A percentile compares a stretch with the other conserved stretches of the same genome.
These are phyloP conservation scores for Charadrius vociferus DNA, from an alignment of 2,113 vertebrate species.

Conservation along the genomic window DNA sequence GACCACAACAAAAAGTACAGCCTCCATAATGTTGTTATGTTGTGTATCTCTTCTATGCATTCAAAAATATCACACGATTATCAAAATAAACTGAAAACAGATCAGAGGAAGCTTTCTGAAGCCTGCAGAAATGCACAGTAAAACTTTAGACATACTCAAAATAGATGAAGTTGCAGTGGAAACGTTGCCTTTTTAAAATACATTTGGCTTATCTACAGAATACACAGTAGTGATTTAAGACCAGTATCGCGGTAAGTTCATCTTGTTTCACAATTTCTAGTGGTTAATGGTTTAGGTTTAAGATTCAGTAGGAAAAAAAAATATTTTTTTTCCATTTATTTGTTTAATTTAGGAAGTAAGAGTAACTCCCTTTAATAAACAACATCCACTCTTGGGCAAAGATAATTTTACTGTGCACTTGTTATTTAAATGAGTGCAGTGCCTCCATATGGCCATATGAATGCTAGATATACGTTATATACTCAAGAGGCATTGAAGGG, in stretches of 20 bases:
- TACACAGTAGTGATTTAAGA: not conserved
- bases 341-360: not conserved
- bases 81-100: not conserved
- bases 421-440: constrained; percentile 46
- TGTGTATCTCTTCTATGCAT: not conserved
- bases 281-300: not conserved
- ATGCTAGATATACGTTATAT: constrained; percentile 15
- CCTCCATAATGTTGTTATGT: not conserved
- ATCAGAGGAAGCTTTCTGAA: not conserved
- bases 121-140: not conserved
- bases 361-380: constrained; percentile 1
- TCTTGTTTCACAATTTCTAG: not conserved
- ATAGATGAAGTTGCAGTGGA: not conserved
- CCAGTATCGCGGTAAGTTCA: not conserved
- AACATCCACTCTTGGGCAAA: constrained; percentile 23
- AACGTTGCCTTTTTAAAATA: not conserved
- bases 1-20: not conserved
- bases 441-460: constrained; percentile 46
- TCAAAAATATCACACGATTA: not conserved
- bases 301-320: not conserved
- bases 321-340: not conserved
- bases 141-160: not conserved
- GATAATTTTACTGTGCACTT: constrained; percentile 49
- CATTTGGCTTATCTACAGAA: not conserved
- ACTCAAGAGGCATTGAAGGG: constrained; percentile 33